Evolutionary conservation across 2,888 invertebrate species (phyloP).

Genomic region (Tetramorium bicarinatum): DNA sequence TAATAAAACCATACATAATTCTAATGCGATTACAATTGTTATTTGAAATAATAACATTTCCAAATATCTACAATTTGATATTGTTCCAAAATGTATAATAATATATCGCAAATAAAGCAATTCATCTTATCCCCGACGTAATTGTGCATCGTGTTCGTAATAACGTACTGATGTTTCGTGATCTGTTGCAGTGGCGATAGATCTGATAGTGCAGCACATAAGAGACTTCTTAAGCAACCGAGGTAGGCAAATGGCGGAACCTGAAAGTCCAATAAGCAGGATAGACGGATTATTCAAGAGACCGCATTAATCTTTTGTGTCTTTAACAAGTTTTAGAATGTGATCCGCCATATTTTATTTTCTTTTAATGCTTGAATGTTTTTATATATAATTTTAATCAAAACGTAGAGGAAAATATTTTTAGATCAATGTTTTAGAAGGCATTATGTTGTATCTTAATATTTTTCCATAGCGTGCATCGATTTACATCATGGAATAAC

Average conservation of each 20-base stretch:
- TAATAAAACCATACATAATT: slow-evolving; percentile 41
- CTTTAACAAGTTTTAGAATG: slow-evolving; percentile 21
- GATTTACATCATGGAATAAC: slow-evolving; percentile 25
- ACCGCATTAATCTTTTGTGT: slow-evolving; percentile 80
- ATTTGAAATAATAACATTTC: slow-evolving; percentile 18
- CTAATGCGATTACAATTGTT: slow-evolving; percentile 27
- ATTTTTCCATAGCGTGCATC: slow-evolving; percentile 31
- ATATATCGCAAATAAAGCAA: slow-evolving; percentile 65
- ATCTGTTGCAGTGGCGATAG: slow-evolving; percentile 96
- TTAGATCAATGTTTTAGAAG: slow-evolving; percentile 16
- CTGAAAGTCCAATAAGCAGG: slow-evolving; percentile 81
- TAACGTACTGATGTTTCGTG: slow-evolving; percentile 55
- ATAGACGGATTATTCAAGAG: slow-evolving; percentile 81
- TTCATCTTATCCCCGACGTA: slow-evolving; percentile 39
- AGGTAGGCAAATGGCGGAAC: slow-evolving; percentile 81
- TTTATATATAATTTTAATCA: slow-evolving; percentile 10
- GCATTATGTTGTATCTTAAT: slow-evolving; percentile 26
- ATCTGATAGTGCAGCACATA: slow-evolving; percentile 98
- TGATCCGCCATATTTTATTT: slow-evolving; percentile 37
- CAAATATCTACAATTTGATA: slow-evolving; percentile 62
- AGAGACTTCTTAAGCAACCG: slow-evolving; percentile 93
- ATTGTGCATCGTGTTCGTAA: slow-evolving; percentile 35
- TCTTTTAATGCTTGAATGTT: slow-evolving; percentile 45
- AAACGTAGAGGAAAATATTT: not conserved
- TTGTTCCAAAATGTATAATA: slow-evolving; percentile 64